Percentiles rank a stretch among this genome's conserved stretches.
Conservation (phyloP, 2,113 vertebrate species). For the Laticauda colubrina region DNA sequence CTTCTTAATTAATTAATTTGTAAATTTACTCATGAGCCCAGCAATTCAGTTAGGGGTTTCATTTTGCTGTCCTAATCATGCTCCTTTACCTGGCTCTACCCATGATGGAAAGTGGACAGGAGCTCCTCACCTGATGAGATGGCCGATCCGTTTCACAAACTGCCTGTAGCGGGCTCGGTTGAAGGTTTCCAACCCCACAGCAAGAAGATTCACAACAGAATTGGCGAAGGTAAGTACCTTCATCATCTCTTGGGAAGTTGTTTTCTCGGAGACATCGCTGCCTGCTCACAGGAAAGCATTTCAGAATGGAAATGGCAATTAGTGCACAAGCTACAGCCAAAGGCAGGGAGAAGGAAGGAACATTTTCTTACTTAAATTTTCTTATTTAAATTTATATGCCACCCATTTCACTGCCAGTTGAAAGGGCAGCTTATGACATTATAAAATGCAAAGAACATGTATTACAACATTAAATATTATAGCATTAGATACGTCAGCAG, state of each 20-base stretch:
- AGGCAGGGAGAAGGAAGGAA: neutral
- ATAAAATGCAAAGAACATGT: neutral
- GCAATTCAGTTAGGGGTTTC: neutral
- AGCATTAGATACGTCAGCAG: neutral
- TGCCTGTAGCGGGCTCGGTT: constrained; percentile 92
- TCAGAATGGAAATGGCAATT: neutral
- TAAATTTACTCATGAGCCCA: too few relatives aligned
- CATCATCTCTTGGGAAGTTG: constrained; percentile 94
- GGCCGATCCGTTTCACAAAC: constrained; percentile 93
- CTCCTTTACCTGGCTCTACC: neutral
- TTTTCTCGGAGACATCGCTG: constrained; percentile 84
- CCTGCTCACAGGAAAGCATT: constrained; percentile 60
- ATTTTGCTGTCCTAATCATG: neutral
- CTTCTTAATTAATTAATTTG: neutral
- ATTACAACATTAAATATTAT: neutral
- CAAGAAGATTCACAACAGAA: constrained; percentile 87
- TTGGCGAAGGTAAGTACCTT: constrained; percentile 93
- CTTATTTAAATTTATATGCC: neutral
- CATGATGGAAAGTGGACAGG: neutral
- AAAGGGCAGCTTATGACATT: neutral
- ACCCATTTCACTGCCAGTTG: neutral
- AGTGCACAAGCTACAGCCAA: neutral
- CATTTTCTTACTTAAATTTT: neutral
- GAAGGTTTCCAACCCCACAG: constrained; percentile 89
- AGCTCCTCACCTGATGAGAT: constrained; percentile 84